These are phyloP conservation scores for Mugil cephalus DNA, from an alignment of 2,113 vertebrate genomes.

Conservation along the genomic window DNA sequence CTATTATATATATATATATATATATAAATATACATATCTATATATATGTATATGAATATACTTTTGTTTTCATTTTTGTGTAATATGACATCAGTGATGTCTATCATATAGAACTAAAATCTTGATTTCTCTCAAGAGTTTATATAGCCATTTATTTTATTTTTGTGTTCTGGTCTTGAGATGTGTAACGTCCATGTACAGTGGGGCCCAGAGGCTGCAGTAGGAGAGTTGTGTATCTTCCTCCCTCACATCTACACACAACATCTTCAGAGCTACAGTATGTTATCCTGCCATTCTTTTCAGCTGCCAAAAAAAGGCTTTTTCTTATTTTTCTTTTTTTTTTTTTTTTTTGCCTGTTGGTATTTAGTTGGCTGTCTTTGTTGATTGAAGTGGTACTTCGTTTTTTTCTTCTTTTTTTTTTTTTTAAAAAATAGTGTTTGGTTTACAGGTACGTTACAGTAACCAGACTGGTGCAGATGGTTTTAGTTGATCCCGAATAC, in stretches of 20 bases:
- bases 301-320: constrained; percentile 85
- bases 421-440: constrained; percentile 87
- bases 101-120: constrained; percentile 98
- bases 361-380: constrained; percentile 64
- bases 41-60: constrained; percentile 81
- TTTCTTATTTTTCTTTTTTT: too few relatives aligned
- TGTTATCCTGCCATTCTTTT: constrained; percentile 85
- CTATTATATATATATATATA: constrained; percentile 70
- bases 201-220: constrained; percentile 89
- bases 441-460: constrained; percentile 91
- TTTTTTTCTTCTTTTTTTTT: constrained; percentile 76
- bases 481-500: constrained; percentile 86
- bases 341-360: constrained; percentile 70
- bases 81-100: constrained; percentile 99
- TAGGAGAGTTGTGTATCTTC: constrained; percentile 87
- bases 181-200: constrained; percentile 91
- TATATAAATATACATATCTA: constrained; percentile 63
- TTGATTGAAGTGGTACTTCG: constrained; percentile 82
- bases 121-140: constrained; percentile 99
- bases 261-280: constrained; percentile 86
- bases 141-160: constrained; percentile 93
- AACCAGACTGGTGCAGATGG: constrained; percentile 86
- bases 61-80: constrained; percentile 82
- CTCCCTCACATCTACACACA: constrained; percentile 69
- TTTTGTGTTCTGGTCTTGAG: constrained; percentile 87